These are phyloP conservation scores for Aplysia californica DNA, from an alignment of 1,140 invertebrate genomes.

Conservation along the genomic window DNA sequence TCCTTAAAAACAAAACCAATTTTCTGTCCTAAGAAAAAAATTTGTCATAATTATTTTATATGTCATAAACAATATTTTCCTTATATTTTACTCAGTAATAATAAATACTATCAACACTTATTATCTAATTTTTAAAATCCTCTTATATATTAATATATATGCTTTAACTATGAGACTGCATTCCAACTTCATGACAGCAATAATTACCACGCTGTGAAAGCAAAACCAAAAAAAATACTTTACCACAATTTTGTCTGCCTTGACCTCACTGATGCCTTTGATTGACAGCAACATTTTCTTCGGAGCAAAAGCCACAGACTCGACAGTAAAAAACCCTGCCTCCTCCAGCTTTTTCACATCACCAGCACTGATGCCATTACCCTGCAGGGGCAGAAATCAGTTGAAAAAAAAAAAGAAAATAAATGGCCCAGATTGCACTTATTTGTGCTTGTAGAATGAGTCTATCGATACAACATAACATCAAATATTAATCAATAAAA, in stretches of 20 bases:
- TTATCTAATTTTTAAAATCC: too few species aligned
- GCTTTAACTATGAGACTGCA: too few species aligned
- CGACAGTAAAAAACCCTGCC: slow-evolving; percentile 93
- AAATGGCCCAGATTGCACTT: background rate
- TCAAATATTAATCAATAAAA: background rate
- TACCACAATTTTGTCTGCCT: slow-evolving; percentile 95
- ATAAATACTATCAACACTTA: too few species aligned
- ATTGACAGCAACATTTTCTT: slow-evolving; percentile 91
- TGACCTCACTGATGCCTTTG: slow-evolving; percentile 97
- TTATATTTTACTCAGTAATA: too few species aligned
- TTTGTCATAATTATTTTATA: too few species aligned
- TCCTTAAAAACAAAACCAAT: too few species aligned
- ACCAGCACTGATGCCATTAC: slow-evolving; percentile 81
- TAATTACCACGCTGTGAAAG: too few species aligned
- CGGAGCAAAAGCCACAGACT: slow-evolving; percentile 93
- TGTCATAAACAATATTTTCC: too few species aligned
- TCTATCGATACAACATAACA: background rate
- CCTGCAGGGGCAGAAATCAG: slow-evolving; percentile 42
- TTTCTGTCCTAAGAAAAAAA: too few species aligned
- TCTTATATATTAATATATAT: too few species aligned
- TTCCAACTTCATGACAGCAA: too few species aligned
- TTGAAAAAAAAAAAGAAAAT: background rate
- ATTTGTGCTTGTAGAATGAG: background rate
- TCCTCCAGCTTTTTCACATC: slow-evolving; percentile 97
- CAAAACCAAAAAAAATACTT: too few species aligned